phyloP scores from a whole-genome alignment of 2,888 invertebrate species.

The Podotricha telesiphe region DNA sequence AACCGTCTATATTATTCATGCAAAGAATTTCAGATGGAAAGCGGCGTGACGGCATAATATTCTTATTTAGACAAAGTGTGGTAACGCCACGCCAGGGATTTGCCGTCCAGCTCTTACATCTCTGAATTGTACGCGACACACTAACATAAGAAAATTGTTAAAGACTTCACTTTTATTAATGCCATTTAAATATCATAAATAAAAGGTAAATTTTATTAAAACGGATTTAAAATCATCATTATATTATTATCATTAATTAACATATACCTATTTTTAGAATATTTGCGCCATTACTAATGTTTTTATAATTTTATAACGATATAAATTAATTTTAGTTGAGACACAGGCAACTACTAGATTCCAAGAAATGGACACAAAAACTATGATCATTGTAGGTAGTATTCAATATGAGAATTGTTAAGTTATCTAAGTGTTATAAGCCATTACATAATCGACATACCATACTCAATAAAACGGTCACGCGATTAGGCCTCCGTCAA shows the following conservation, averaged over 20 bases:
- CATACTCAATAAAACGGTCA: constrained; percentile 72
- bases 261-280: neutral
- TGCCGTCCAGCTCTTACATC: too few relatives aligned
- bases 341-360: neutral
- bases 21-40: too few relatives aligned
- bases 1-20: too few relatives aligned
- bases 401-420: constrained; percentile 22
- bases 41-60: too few relatives aligned
- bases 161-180: neutral
- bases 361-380: constrained; percentile 17
- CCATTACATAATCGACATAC: constrained; percentile 57
- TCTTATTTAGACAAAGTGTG: too few relatives aligned
- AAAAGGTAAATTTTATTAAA: neutral
- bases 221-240: neutral
- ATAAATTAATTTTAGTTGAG: neutral
- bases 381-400: constrained; percentile 26
- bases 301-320: neutral
- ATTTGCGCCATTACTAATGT: neutral
- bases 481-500: constrained; percentile 56
- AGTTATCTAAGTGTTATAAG: constrained; percentile 33
- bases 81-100: too few relatives aligned
- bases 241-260: neutral
- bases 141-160: too few relatives aligned
- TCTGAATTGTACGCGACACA: too few relatives aligned
- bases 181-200: neutral